Evolutionary conservation across 2,797 vertebrate species (phyloP).

Genomic region (Bryconaethiops microstoma): DNA sequence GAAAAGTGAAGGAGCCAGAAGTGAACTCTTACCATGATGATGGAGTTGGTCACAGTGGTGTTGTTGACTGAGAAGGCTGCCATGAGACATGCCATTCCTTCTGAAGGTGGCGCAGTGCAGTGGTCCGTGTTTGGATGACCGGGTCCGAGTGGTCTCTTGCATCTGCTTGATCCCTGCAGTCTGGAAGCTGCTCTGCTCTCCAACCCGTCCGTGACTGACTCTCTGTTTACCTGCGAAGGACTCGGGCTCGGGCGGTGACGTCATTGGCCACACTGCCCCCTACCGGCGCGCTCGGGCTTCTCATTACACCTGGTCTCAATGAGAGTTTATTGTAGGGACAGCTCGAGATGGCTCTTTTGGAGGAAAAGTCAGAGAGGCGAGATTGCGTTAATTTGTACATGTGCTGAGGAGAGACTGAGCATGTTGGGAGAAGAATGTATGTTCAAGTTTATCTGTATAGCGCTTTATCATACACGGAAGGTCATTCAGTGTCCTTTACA

Average conservation of each 20-base stretch:
- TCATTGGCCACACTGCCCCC: slow-evolving; percentile 27
- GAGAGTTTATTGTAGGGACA: too few species aligned
- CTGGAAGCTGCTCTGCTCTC: not conserved
- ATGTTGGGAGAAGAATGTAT: too few species aligned
- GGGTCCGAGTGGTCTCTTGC: slow-evolving; percentile 4
- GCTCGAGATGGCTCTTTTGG: too few species aligned
- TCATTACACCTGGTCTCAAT: too few species aligned
- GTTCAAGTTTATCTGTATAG: too few species aligned
- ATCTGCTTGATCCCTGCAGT: slow-evolving; percentile 29
- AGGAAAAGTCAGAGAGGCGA: too few species aligned
- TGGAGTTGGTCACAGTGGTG: slow-evolving; percentile 75
- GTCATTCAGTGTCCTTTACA: too few species aligned
- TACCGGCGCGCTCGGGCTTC: not conserved
- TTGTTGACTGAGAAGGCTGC: slow-evolving; percentile 77
- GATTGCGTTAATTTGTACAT: too few species aligned
- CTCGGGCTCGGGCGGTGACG: slow-evolving; percentile 49
- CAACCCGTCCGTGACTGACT: not conserved
- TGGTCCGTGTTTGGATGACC: slow-evolving; percentile 1
- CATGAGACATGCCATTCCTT: slow-evolving; percentile 77
- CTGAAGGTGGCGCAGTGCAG: slow-evolving; percentile 1
- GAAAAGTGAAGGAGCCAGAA: not conserved
- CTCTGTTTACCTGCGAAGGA: slow-evolving; percentile 54
- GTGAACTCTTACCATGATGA: slow-evolving; percentile 78
- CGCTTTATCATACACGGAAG: too few species aligned
- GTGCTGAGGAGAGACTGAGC: too few species aligned